phyloP scores from a whole-genome alignment of 2,888 invertebrate species.

The Allophyes oxyacanthae region DNA sequence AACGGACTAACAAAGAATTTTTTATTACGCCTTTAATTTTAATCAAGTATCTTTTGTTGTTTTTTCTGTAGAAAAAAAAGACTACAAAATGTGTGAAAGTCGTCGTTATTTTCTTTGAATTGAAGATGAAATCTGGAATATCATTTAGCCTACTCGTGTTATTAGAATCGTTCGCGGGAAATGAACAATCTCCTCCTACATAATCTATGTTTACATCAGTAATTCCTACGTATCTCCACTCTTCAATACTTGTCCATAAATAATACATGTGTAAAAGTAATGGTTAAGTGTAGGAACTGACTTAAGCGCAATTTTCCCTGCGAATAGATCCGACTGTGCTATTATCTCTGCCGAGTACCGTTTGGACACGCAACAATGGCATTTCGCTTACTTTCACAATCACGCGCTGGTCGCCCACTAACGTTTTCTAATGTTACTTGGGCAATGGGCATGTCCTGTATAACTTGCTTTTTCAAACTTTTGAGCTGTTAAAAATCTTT shows the following conservation, averaged over 20 bases:
- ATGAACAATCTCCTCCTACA: conserved; percentile 5
- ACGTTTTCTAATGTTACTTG: conserved; percentile 66
- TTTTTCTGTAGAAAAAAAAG: conserved; percentile 13
- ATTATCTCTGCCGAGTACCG: conserved; percentile 43
- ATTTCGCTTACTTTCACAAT: conserved; percentile 81
- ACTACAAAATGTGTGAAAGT: conserved; percentile 18
- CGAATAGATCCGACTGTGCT: conserved; percentile 31
- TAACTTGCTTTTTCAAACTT: too few relatives aligned
- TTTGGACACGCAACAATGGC: conserved; percentile 75
- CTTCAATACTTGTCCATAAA: conserved; percentile 25
- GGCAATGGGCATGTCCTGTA: conserved; percentile 12
- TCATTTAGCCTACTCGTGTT: too few relatives aligned
- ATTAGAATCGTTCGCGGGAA: not conserved
- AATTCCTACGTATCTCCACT: conserved; percentile 14
- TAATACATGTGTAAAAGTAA: conserved; percentile 31
- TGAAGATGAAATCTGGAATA: conserved; percentile 4
- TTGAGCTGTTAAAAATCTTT: too few relatives aligned
- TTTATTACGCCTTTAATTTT: conserved; percentile 48
- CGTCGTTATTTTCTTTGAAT: conserved; percentile 6
- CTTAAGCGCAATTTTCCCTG: conserved; percentile 47
- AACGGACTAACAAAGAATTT: conserved; percentile 45
- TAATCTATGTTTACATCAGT: not conserved
- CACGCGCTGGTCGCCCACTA: conserved; percentile 64
- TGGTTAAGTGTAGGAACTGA: conserved; percentile 31
- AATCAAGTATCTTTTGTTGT: conserved; percentile 41